Conservation (phyloP, 2,113 vertebrate genomes). For the Polyodon spathula region DNA sequence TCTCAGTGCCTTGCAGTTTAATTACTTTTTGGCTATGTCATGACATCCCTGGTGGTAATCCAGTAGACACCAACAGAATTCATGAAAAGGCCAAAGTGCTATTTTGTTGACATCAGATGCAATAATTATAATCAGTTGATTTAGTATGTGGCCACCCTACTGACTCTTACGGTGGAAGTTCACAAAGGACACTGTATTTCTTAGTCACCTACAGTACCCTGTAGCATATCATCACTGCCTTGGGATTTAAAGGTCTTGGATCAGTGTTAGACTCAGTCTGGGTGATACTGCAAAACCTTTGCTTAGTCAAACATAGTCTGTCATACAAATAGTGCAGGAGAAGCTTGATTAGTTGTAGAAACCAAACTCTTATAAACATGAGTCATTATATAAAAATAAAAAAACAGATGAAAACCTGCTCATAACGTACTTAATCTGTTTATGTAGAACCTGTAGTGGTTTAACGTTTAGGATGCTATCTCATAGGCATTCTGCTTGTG, state of each 20-base stretch:
- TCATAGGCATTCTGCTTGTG: too few species aligned
- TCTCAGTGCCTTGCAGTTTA: conserved; percentile 3
- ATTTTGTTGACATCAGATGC: neutral
- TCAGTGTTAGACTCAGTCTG: too few species aligned
- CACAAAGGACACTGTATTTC: neutral
- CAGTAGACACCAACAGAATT: neutral
- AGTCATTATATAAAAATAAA: too few species aligned
- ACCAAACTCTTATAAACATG: too few species aligned
- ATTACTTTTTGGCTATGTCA: neutral
- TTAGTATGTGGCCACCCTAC: neutral
- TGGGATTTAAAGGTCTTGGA: neutral
- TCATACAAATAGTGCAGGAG: too few species aligned
- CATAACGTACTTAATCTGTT: too few species aligned
- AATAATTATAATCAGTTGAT: conserved; percentile 4
- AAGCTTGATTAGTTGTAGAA: too few species aligned
- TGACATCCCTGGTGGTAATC: neutral
- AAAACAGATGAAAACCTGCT: too few species aligned
- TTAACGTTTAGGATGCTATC: too few species aligned
- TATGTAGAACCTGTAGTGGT: too few species aligned
- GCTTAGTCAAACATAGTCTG: too few species aligned
- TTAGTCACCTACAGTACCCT: neutral
- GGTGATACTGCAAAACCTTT: too few species aligned
- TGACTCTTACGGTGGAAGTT: neutral
- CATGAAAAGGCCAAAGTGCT: neutral
- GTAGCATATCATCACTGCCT: neutral